phyloP scores from a whole-genome alignment of 35 echinoderm and acorn worm species.

The Acanthaster planci region DNA sequence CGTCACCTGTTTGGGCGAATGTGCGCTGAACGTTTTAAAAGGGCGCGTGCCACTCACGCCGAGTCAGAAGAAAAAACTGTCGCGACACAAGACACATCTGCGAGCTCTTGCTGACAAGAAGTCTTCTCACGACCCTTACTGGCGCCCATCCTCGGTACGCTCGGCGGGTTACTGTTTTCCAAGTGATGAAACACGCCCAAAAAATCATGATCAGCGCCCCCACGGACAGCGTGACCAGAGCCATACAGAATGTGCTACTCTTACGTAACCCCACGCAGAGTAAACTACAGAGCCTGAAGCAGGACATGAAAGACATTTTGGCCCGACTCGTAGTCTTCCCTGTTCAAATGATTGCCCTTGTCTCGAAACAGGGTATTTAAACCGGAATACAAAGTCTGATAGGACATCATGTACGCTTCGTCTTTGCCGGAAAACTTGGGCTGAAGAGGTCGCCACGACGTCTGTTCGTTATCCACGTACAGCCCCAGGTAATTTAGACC shows the following conservation, averaged over 20 bases:
- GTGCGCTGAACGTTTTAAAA: slow-evolving; percentile 62
- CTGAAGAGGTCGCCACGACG: slow-evolving; percentile 42
- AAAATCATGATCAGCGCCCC: not conserved
- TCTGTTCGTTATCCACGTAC: slow-evolving; percentile 47
- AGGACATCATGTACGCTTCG: slow-evolving; percentile 35
- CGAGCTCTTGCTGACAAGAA: slow-evolving; percentile 50
- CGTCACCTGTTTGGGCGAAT: slow-evolving; percentile 60
- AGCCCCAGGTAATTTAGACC: slow-evolving; percentile 46
- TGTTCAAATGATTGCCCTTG: slow-evolving; percentile 10
- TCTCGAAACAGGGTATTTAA: slow-evolving; percentile 33
- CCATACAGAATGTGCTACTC: not conserved
- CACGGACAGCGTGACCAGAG: not conserved
- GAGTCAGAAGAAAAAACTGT: slow-evolving; percentile 60
- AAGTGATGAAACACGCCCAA: slow-evolving; percentile 32
- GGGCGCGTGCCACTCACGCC: slow-evolving; percentile 49
- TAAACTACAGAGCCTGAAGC: slow-evolving; percentile 17
- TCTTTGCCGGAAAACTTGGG: slow-evolving; percentile 45
- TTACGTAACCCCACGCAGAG: not conserved
- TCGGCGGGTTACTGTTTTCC: slow-evolving; percentile 25
- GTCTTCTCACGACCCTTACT: slow-evolving; percentile 15
- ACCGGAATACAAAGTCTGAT: slow-evolving; percentile 58
- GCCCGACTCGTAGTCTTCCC: slow-evolving; percentile 41
- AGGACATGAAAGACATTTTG: no score
- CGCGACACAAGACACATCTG: slow-evolving; percentile 65
- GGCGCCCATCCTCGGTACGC: slow-evolving; percentile 23